Percentiles rank a stretch among this genome's conserved stretches.
These are phyloP conservation scores for Canis aureus DNA, from an alignment of 2,113 vertebrate genomes.

Conservation along the genomic window DNA sequence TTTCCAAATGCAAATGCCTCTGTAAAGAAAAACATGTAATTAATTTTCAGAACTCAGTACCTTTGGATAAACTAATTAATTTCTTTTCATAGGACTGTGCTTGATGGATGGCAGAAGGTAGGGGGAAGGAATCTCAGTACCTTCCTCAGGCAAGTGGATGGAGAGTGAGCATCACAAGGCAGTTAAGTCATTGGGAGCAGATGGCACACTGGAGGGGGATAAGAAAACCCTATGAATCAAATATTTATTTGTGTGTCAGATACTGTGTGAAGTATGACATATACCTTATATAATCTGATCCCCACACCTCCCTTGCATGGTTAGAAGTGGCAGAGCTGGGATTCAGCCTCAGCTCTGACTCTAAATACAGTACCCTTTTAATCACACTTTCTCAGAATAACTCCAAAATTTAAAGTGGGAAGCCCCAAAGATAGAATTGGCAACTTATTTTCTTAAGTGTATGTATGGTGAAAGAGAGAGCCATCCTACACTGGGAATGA, in stretches of 20 bases:
- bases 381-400: background rate
- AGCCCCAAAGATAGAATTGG: background rate
- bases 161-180: background rate
- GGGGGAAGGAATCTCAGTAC: background rate
- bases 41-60: background rate
- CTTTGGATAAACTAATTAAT: background rate
- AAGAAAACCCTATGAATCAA: background rate
- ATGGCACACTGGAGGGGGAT: background rate
- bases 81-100: background rate
- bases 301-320: background rate
- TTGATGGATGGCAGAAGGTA: background rate
- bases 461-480: background rate
- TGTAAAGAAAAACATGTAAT: background rate
- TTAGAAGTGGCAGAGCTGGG: background rate
- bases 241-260: background rate
- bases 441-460: conserved; percentile 39
- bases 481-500: background rate
- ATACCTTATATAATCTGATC: background rate
- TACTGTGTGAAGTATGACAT: background rate
- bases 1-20: conserved; percentile 9
- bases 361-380: background rate
- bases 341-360: background rate
- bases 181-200: background rate
- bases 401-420: background rate
- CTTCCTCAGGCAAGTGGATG: background rate